These are phyloP conservation scores for Eumacrocentrus americanus DNA, from an alignment of 2,888 invertebrate species.

Conservation along the genomic window DNA sequence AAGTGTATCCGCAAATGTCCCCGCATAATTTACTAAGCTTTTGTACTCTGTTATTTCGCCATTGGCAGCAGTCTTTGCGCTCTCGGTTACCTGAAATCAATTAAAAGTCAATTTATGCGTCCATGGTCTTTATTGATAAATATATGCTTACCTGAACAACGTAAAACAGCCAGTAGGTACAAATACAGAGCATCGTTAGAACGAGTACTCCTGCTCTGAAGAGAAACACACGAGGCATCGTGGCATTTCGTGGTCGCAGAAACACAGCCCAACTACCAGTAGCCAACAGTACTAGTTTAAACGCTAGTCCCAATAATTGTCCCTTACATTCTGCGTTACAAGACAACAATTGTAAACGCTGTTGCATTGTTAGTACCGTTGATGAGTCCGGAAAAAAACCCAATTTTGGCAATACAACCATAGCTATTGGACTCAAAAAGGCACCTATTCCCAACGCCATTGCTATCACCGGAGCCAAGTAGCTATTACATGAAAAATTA, in stretches of 20 bases:
- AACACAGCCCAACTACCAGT: conserved; percentile 94
- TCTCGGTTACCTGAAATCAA: conserved; percentile 76
- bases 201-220: conserved; percentile 89
- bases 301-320: conserved; percentile 85
- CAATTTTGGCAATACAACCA: conserved; percentile 93
- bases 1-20: conserved; percentile 90
- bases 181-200: conserved; percentile 87
- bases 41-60: conserved; percentile 86
- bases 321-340: conserved; percentile 96
- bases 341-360: conserved; percentile 74
- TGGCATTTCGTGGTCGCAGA: conserved; percentile 80
- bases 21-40: conserved; percentile 89
- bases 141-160: conserved; percentile 78
- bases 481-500: conserved; percentile 79
- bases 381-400: conserved; percentile 79
- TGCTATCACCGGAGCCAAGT: conserved; percentile 81
- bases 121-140: no score
- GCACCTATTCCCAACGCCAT: conserved; percentile 81
- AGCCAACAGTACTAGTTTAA: conserved; percentile 86
- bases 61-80: conserved; percentile 78
- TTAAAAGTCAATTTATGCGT: no score
- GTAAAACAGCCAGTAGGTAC: conserved; percentile 98
- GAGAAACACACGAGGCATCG: conserved; percentile 89
- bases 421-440: conserved; percentile 90
- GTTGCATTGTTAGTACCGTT: conserved; percentile 71